phyloP scores from a whole-genome alignment of 2,888 invertebrate genomes.

The Agrilus biguttatus region DNA sequence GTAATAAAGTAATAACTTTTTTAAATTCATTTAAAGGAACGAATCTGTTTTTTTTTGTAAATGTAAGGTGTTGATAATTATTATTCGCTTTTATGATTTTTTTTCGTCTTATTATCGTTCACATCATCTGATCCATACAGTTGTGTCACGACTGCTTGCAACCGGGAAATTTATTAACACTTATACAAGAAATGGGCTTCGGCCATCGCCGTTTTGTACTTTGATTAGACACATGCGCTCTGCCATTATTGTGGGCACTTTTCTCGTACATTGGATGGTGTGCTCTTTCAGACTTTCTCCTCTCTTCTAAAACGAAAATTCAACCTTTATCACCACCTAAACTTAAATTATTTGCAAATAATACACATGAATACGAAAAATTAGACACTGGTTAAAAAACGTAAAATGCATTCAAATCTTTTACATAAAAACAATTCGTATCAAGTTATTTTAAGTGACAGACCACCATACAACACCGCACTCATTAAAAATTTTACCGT shows the following conservation, averaged over 20 bases:
- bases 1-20: no score
- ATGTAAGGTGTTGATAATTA: no score
- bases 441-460: neutral
- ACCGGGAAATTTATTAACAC: conserved; percentile 42
- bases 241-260: conserved; percentile 19
- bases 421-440: neutral
- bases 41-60: no score
- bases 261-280: conserved; percentile 22
- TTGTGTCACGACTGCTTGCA: conserved; percentile 46
- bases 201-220: conserved; percentile 38
- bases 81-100: no score
- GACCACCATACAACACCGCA: neutral
- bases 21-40: no score
- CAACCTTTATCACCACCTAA: no score
- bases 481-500: conserved; percentile 34
- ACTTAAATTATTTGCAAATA: no score
- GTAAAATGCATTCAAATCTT: no score
- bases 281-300: conserved; percentile 10
- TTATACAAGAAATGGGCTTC: conserved; percentile 43
- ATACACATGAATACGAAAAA: no score
- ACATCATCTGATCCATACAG: neutral
- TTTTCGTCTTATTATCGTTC: no score
- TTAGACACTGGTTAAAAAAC: no score
- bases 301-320: conserved; percentile 11
- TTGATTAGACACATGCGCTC: conserved; percentile 23